phyloP scores from a whole-genome alignment of 2,113 vertebrate species.

The Struthio camelus region DNA sequence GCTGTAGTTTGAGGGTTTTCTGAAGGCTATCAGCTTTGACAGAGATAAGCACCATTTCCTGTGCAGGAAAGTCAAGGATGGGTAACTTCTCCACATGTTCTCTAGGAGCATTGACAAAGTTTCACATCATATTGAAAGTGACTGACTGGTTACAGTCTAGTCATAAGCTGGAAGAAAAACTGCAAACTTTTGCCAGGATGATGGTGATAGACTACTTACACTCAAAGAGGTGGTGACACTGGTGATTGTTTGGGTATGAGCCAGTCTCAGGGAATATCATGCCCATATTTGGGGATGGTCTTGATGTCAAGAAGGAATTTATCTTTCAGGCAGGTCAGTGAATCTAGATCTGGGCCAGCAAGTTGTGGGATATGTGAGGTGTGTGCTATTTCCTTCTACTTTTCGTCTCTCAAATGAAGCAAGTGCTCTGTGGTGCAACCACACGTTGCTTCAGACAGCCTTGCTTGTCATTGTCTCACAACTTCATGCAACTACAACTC shows the following conservation, averaged over 20 bases:
- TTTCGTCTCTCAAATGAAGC: neutral
- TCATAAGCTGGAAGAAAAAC: neutral
- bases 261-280: neutral
- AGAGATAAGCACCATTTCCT: neutral
- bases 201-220: neutral
- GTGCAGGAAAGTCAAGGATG: neutral
- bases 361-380: neutral
- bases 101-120: neutral
- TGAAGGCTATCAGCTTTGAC: neutral
- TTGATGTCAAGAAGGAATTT: neutral
- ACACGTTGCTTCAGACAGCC: neutral
- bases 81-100: neutral
- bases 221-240: neutral
- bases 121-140: neutral
- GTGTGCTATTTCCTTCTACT: neutral
- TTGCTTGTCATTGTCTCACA: neutral
- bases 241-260: no score
- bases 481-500: neutral
- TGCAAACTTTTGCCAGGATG: neutral
- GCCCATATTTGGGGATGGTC: neutral
- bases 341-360: neutral
- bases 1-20: neutral
- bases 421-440: accelerated
- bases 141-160: neutral
- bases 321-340: neutral